phyloP scores from a whole-genome alignment of 2,797 vertebrate genomes.

The Myotis daubentonii region DNA sequence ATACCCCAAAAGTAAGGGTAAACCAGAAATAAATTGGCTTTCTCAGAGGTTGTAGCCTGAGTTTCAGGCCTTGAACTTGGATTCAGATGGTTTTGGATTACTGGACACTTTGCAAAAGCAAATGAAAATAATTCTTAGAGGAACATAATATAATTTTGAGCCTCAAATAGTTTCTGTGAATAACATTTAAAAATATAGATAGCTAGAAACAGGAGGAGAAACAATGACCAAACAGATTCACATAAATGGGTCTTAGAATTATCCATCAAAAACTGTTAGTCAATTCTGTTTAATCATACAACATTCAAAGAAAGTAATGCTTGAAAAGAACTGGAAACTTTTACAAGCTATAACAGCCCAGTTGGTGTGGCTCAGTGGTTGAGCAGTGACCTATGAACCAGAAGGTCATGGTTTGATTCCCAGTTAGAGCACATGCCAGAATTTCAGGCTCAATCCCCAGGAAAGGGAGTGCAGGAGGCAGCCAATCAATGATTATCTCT shows the following conservation, averaged over 20 bases:
- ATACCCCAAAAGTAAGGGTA: background rate
- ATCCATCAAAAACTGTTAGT: background rate
- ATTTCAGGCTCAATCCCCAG: too few species aligned
- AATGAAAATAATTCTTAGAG: slow-evolving; percentile 33
- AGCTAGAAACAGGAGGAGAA: background rate
- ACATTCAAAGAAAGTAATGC: background rate
- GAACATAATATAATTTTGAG: background rate
- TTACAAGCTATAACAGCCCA: background rate
- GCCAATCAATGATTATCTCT: too few species aligned
- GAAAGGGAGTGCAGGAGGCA: too few species aligned
- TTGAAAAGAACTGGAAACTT: background rate
- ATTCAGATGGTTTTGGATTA: background rate
- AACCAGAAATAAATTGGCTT: background rate
- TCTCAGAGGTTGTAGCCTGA: background rate
- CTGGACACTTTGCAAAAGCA: background rate
- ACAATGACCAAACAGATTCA: background rate
- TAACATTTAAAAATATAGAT: background rate
- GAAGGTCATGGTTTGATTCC: too few species aligned
- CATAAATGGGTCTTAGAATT: background rate
- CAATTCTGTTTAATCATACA: background rate
- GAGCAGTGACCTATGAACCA: too few species aligned
- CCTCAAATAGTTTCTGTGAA: background rate
- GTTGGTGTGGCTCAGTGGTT: too few species aligned
- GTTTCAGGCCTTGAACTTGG: background rate
- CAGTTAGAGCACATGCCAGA: too few species aligned